Evolutionary conservation across 1,140 invertebrate species (phyloP), one percentile per base, ranked within the genome.

Genomic region (Argopecten irradians): DNA sequence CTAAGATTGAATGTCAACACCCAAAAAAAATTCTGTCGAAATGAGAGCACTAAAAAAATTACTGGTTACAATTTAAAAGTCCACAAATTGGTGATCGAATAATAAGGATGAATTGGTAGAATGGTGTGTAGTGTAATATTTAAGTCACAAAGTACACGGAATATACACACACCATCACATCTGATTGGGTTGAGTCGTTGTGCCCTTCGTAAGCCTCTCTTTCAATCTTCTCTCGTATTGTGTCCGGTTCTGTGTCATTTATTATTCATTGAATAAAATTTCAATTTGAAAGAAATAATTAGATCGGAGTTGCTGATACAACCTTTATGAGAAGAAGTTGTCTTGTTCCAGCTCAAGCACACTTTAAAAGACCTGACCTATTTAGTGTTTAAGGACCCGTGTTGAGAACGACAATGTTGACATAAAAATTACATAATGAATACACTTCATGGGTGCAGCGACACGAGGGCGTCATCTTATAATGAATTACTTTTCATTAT

Each of bases 191-290:
- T 71, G 55, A 71, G 55, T 71, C 55, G 55, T 71, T 22, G 55
- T 71, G 55, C 55, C 55, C 55, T 71, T 71, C 55, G 55, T 71
- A 71, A 71, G 55, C 55, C 55, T 71, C 55, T 71, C 55, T 71
- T 71, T 71, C 55, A 71, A 71, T 71, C 55, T 71, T 71, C 55
- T 71, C n/a, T 11, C 22, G 55, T n/a, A 16, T 71, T 71, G 55
- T 71, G 55, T 71, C 55, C 55, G 55, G 55, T 71, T 71, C 55
- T 71, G 55, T 71, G 55, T 71, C 55, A 71, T 71, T 71, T 71
- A 71, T 71, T 71, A 71, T 71, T 71, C 55, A 71, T 71, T 71
- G 55, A 71, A 71, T 71, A 71, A 71, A 71, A 71, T 71, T 71
- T 71, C 55, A 71, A 71, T 71, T 71, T 71, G 55, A 71, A 71